These are phyloP conservation scores for Galeopsomyia nigrocyanea DNA, from an alignment of 2,888 invertebrate genomes.

Conservation along the genomic window DNA sequence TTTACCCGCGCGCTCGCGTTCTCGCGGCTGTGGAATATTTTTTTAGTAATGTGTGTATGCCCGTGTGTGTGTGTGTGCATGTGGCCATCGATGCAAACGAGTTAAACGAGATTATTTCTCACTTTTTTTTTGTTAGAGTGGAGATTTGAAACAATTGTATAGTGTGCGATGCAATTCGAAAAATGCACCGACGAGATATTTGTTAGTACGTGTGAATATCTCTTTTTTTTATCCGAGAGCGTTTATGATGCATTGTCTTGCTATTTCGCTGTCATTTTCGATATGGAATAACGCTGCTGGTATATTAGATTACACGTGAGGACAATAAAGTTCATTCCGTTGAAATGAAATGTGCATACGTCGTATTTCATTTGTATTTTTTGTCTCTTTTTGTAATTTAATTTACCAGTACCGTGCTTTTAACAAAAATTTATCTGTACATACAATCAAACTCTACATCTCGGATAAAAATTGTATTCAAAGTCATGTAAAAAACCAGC, in stretches of 20 bases:
- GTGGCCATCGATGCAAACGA: background rate
- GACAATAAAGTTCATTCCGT: slow-evolving; percentile 30
- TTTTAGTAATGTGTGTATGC: background rate
- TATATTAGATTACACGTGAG: slow-evolving; percentile 25
- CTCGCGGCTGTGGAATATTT: slow-evolving; percentile 6
- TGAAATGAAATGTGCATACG: slow-evolving; percentile 10
- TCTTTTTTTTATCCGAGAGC: slow-evolving; percentile 10
- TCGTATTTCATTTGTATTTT: too few relatives aligned
- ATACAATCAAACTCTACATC: background rate
- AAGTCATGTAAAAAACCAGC: too few relatives aligned
- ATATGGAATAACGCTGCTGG: slow-evolving; percentile 7
- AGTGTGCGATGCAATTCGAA: too few relatives aligned
- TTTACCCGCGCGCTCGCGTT: slow-evolving; percentile 5
- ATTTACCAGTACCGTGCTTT: background rate
- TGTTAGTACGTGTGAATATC: background rate
- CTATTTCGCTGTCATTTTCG: slow-evolving; percentile 6
- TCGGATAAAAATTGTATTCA: too few relatives aligned
- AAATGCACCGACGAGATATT: too few relatives aligned
- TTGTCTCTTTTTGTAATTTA: too few relatives aligned
- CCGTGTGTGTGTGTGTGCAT: background rate
- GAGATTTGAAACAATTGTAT: too few relatives aligned
- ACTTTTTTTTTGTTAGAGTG: too few relatives aligned
- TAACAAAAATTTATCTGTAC: slow-evolving; percentile 14
- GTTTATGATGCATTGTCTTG: slow-evolving; percentile 29
- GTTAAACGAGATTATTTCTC: too few relatives aligned